Percentiles rank a stretch among this genome's conserved stretches.
Conservation (phyloP, 2,113 vertebrate genomes). For the Gallinago jamesoni region DNA sequence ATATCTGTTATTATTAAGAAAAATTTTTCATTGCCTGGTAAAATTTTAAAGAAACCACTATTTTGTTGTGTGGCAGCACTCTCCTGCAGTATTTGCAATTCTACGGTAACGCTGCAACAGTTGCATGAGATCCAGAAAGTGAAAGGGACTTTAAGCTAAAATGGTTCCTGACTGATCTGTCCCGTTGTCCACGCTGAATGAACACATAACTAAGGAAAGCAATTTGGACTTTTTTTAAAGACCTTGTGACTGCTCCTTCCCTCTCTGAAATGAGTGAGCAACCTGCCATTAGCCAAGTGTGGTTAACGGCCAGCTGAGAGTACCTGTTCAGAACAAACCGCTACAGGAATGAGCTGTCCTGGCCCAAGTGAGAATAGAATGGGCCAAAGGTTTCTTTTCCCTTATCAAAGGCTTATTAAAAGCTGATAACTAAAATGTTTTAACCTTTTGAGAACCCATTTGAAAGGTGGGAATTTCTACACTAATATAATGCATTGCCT, state of each 20-base stretch:
- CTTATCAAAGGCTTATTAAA: not conserved
- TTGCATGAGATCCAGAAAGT: not conserved
- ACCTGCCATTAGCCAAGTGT: not conserved
- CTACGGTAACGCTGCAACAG: not conserved
- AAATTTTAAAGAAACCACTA: not conserved
- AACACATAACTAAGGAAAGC: not conserved
- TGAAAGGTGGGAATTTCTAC: not conserved
- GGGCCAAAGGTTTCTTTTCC: not conserved
- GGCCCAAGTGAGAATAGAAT: not conserved
- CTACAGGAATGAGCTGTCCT: not conserved
- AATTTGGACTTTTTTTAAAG: not conserved
- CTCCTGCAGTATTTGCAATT: not conserved
- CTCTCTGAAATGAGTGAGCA: not conserved
- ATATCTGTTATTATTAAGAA: not conserved
- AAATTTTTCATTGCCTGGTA: not conserved
- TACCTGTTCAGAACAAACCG: fast-evolving
- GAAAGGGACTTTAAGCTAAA: not conserved
- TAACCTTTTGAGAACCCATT: not conserved
- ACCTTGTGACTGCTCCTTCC: not conserved
- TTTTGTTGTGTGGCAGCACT: not conserved
- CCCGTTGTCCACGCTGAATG: not conserved
- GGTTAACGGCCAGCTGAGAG: not conserved
- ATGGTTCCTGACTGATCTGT: not conserved
- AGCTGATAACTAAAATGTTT: not conserved
- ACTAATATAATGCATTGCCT: not conserved